Conservation (phyloP, 1,140 invertebrate species). For the Dendroctonus ponderosae region DNA sequence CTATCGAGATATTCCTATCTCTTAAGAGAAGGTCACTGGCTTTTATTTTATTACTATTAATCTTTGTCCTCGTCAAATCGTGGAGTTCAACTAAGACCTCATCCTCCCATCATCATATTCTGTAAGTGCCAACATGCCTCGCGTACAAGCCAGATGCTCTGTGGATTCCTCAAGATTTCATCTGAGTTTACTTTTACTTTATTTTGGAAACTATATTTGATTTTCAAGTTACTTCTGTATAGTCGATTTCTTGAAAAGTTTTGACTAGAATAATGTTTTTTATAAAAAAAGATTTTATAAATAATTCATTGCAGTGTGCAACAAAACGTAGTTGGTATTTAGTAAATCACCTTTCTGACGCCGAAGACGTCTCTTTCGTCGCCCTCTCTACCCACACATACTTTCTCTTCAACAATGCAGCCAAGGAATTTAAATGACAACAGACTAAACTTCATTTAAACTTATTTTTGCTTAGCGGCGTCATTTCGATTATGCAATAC, state of each 20-base stretch:
- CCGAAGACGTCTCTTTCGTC: not conserved
- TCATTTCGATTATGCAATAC: not conserved
- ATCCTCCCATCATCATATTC: too few species aligned
- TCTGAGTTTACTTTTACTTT: not conserved
- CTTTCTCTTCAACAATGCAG: conserved; percentile 15
- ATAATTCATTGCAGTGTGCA: too few species aligned
- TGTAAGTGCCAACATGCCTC: too few species aligned
- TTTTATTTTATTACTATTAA: too few species aligned
- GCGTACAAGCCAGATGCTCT: too few species aligned
- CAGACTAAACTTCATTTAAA: conserved; percentile 7
- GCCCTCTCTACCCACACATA: conserved; percentile 9
- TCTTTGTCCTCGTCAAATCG: too few species aligned
- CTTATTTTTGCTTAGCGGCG: conserved; percentile 3
- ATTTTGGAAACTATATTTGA: not conserved
- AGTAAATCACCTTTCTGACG: not conserved
- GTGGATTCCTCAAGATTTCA: too few species aligned
- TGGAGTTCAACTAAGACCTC: too few species aligned
- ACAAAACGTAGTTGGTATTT: too few species aligned
- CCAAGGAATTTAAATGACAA: conserved; percentile 12
- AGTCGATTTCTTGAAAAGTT: not conserved
- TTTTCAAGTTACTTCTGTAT: not conserved
- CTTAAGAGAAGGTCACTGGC: too few species aligned
- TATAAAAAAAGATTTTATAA: not conserved
- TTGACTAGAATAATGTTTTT: not conserved
- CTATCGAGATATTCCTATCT: too few species aligned